Conservation (phyloP, 2,113 vertebrate species). For the Gambusia affinis region DNA sequence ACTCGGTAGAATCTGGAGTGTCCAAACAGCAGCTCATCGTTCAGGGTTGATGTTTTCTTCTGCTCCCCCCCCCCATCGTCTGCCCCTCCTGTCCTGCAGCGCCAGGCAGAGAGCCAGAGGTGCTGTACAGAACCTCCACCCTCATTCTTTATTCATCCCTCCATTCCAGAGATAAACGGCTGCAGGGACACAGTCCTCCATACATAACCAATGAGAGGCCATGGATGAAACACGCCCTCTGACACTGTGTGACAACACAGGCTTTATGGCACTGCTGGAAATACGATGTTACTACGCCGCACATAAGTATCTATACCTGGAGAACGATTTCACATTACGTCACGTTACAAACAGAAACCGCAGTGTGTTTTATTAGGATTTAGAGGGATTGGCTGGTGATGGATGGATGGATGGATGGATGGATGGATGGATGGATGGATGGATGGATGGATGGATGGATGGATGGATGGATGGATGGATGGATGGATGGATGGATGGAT, state of each 20-base stretch:
- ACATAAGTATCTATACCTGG: too few species aligned
- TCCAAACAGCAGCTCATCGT: background rate
- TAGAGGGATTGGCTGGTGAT: too few species aligned
- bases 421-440: too few species aligned
- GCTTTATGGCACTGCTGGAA: background rate
- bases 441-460: too few species aligned
- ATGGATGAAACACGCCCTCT: constrained; percentile 46
- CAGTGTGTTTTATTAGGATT: too few species aligned
- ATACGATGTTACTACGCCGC: too few species aligned
- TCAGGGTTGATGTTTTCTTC: constrained; percentile 15
- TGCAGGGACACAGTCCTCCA: constrained; percentile 6
- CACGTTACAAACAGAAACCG: too few species aligned
- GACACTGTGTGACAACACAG: constrained; percentile 28
- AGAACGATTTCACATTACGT: too few species aligned
- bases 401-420: too few species aligned
- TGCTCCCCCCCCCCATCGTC: constrained; percentile 20
- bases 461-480: too few species aligned
- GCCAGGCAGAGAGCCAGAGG: constrained; percentile 58
- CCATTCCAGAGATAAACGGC: constrained; percentile 67
- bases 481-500: too few species aligned
- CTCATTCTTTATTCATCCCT: constrained; percentile 74
- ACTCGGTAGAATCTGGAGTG: background rate
- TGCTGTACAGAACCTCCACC: constrained; percentile 66
- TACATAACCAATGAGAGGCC: constrained; percentile 38
- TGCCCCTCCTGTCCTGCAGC: constrained; percentile 15